Conservation (phyloP, 2,888 invertebrate species). For the Poecilus cupreus region DNA sequence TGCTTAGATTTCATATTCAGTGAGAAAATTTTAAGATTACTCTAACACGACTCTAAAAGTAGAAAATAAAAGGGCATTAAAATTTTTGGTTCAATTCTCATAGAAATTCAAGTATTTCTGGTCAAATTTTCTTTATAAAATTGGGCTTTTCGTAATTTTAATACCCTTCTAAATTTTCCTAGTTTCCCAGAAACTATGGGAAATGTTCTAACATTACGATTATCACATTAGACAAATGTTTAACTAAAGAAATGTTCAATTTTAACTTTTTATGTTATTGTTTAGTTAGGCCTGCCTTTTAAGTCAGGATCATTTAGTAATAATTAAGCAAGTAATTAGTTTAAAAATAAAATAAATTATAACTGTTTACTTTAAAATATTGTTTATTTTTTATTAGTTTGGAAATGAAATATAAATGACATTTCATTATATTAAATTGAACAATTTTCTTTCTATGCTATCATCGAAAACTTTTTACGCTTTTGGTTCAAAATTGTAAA, state of each 20-base stretch:
- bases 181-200: not conserved
- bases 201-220: slow-evolving; percentile 2
- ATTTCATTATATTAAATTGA: no score
- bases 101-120: not conserved
- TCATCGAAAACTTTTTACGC: not conserved
- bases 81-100: not conserved
- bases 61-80: slow-evolving; percentile 20
- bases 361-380: no score
- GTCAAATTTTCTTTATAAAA: slow-evolving; percentile 1
- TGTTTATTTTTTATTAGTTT: no score
- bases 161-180: slow-evolving; percentile 8
- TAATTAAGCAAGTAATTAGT: no score
- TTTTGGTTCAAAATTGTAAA: not conserved
- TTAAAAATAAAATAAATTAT: no score
- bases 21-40: slow-evolving; percentile 17
- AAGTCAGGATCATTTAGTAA: no score
- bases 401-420: no score
- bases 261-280: not conserved
- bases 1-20: slow-evolving; percentile 20
- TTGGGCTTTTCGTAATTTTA: not conserved
- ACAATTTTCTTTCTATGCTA: no score
- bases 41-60: slow-evolving; percentile 22
- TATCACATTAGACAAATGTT: slow-evolving; percentile 30
- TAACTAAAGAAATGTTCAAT: not conserved
- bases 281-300: no score